Evolutionary conservation across 2,888 invertebrate genomes (phyloP).

Genomic region (Molorchus minor): DNA sequence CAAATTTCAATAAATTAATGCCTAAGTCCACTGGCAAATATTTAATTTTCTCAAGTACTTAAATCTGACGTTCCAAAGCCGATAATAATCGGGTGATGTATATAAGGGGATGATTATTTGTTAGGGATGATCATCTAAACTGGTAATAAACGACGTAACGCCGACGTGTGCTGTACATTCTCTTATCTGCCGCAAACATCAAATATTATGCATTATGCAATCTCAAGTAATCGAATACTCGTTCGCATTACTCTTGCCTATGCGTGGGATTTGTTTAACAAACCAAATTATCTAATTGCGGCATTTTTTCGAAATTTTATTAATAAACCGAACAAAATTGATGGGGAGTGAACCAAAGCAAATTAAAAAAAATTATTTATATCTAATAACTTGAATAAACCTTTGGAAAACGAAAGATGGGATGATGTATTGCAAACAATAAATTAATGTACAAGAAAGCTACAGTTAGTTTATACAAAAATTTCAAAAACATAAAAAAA

Average conservation of each 20-base stretch:
- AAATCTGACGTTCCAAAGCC: constrained; percentile 18
- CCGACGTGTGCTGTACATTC: constrained; percentile 42
- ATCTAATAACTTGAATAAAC: too few species aligned
- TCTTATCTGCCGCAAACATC: constrained; percentile 45
- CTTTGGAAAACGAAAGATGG: too few species aligned
- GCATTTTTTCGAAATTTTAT: too few species aligned
- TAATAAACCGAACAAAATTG: too few species aligned
- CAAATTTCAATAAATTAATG: too few species aligned
- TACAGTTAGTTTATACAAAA: too few species aligned
- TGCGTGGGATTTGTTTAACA: constrained; percentile 16
- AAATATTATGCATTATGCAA: constrained; percentile 45
- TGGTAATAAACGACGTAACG: constrained; percentile 28
- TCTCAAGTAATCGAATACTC: constrained; percentile 41
- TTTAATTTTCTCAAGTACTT: constrained; percentile 43
- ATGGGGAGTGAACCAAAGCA: too few species aligned
- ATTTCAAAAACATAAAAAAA: too few species aligned
- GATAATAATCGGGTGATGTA: constrained; percentile 26
- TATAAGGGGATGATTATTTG: constrained; percentile 25
- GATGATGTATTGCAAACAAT: too few species aligned
- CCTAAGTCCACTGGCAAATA: neutral
- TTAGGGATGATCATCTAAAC: constrained; percentile 34
- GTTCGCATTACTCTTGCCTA: neutral
- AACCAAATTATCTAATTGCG: neutral
- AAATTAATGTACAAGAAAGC: too few species aligned
- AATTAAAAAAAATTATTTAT: too few species aligned